A percentile compares a stretch with the other conserved stretches of the same genome.
Evolutionary conservation across 2,797 vertebrate species (phyloP).

Genomic region (Darevskia mixta): DNA sequence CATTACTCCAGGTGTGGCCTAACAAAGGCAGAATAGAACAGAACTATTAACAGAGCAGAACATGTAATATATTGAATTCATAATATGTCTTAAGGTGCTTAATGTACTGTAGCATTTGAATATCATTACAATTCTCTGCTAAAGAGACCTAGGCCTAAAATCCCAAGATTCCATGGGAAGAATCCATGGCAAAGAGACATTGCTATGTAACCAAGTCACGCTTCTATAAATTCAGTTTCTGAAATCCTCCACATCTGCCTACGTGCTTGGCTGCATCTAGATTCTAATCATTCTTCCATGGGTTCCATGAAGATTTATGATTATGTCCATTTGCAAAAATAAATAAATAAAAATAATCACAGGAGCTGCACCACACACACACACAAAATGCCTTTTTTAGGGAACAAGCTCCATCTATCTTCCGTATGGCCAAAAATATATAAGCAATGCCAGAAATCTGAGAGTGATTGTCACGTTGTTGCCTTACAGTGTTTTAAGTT

Average conservation of each 20-base stretch:
- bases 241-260: constrained; percentile 42
- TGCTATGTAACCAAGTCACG: background rate
- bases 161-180: constrained; percentile 1
- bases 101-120: no score
- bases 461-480: background rate
- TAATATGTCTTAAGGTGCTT: no score
- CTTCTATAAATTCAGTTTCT: constrained; percentile 9
- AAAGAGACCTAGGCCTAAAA: background rate
- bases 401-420: background rate
- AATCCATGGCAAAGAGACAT: background rate
- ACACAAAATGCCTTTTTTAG: background rate
- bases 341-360: background rate
- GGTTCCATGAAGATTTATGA: constrained; percentile 5
- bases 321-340: constrained; percentile 3
- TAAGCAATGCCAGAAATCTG: background rate
- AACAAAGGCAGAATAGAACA: no score
- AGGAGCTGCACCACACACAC: constrained; percentile 5
- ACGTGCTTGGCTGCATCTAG: constrained; percentile 26
- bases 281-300: constrained; percentile 31
- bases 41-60: no score
- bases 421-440: background rate
- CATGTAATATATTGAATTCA: no score
- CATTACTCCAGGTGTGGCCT: no score
- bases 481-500: background rate
- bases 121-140: background rate